Conservation (phyloP, 2,797 vertebrate genomes). For the Astyanax mexicanus region DNA sequence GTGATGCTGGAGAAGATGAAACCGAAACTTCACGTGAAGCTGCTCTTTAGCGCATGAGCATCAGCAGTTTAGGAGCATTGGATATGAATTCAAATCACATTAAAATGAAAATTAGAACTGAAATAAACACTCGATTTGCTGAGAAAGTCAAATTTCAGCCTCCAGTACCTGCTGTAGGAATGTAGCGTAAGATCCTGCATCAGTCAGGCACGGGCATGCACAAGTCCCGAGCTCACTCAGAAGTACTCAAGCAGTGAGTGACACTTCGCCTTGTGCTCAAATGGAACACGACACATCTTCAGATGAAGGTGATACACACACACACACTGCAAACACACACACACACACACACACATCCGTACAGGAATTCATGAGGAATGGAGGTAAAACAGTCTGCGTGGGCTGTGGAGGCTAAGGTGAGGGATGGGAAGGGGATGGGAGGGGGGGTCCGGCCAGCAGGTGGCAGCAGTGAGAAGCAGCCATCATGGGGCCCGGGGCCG, state of each 20-base stretch:
- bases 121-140: too few species aligned
- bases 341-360: background rate
- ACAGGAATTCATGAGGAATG: constrained; percentile 21
- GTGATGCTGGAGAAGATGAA: too few species aligned
- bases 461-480: constrained; percentile 73
- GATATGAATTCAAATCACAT: too few species aligned
- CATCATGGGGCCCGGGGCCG: constrained; percentile 58
- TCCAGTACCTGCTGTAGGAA: too few species aligned
- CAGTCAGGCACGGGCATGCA: background rate
- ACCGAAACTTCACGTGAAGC: too few species aligned
- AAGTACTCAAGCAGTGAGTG: background rate
- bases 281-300: background rate
- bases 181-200: background rate
- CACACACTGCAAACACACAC: constrained; percentile 4
- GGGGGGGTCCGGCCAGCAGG: constrained; percentile 50
- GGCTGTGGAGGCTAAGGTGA: constrained; percentile 15
- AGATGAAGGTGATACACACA: background rate
- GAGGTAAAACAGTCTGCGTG: constrained; percentile 21
- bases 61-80: too few species aligned
- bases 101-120: too few species aligned
- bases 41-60: too few species aligned
- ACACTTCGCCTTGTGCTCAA: background rate
- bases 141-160: too few species aligned
- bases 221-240: background rate
- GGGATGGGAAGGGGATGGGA: constrained; percentile 36